Percentiles rank a stretch among this genome's conserved stretches.
Conservation (phyloP, 2,113 vertebrate species). For the Myiopsitta monachus region DNA sequence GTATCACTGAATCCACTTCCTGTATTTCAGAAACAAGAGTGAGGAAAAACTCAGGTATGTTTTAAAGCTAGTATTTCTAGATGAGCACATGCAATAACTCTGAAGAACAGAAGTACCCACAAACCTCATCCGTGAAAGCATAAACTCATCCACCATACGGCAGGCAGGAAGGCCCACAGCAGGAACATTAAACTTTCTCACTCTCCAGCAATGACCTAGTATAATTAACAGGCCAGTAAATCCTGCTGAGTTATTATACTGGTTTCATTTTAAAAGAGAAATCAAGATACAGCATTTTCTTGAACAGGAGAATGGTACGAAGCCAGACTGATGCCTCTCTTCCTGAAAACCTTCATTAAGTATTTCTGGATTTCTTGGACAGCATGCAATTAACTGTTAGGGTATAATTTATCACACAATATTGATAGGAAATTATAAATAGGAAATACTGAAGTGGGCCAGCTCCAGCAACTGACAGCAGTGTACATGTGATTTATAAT, state of each 20-base stretch:
- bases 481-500: background rate
- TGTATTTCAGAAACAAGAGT: background rate
- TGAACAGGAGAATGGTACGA: background rate
- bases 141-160: background rate
- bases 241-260: constrained; percentile 26
- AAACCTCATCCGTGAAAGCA: background rate
- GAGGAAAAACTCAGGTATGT: background rate
- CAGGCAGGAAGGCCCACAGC: constrained; percentile 36
- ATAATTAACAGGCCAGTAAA: constrained; percentile 43
- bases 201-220: background rate
- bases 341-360: constrained; percentile 2
- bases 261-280: constrained; percentile 52
- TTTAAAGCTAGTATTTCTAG: background rate
- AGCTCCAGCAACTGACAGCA: background rate
- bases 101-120: background rate
- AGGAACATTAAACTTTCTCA: constrained; percentile 6
- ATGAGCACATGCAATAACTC: background rate
- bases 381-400: background rate
- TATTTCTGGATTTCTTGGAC: constrained; percentile 48
- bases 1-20: background rate
- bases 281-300: constrained; percentile 41
- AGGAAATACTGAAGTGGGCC: background rate
- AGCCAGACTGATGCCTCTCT: background rate
- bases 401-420: background rate
- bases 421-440: background rate